These are phyloP conservation scores for Conomelus anceps DNA, from an alignment of 2,888 invertebrate genomes.

Conservation along the genomic window DNA sequence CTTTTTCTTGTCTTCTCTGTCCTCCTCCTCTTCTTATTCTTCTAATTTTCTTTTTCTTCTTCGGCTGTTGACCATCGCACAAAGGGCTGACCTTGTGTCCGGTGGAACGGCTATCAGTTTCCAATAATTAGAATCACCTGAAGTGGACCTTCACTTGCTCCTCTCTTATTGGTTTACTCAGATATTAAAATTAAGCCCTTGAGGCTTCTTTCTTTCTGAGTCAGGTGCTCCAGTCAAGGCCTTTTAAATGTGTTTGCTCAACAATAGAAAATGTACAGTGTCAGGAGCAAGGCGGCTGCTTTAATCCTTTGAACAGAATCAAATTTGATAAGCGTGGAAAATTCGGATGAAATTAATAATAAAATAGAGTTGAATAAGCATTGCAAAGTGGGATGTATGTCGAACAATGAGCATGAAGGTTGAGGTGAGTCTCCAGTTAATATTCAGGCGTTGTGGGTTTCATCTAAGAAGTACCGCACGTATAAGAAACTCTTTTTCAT, in stretches of 20 bases:
- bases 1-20: neutral
- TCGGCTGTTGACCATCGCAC: neutral
- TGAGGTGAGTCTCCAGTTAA: neutral
- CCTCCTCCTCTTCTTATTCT: no score
- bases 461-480: no score
- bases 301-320: neutral
- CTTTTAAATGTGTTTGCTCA: neutral
- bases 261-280: neutral
- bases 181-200: neutral
- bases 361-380: neutral
- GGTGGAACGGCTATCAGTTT: neutral
- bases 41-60: neutral
- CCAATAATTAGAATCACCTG: neutral
- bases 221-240: neutral
- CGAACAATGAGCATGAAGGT: neutral
- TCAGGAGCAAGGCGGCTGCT: neutral
- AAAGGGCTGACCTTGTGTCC: neutral
- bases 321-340: neutral
- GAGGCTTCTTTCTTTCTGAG: neutral
- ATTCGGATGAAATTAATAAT: neutral
- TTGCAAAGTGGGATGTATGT: neutral
- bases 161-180: neutral
- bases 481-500: no score
- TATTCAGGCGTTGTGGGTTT: neutral
- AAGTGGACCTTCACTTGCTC: neutral